A percentile compares a stretch with the other conserved stretches of the same genome.
These are phyloP conservation scores for Macrophya annulata DNA, from an alignment of 2,888 invertebrate genomes.

Conservation along the genomic window DNA sequence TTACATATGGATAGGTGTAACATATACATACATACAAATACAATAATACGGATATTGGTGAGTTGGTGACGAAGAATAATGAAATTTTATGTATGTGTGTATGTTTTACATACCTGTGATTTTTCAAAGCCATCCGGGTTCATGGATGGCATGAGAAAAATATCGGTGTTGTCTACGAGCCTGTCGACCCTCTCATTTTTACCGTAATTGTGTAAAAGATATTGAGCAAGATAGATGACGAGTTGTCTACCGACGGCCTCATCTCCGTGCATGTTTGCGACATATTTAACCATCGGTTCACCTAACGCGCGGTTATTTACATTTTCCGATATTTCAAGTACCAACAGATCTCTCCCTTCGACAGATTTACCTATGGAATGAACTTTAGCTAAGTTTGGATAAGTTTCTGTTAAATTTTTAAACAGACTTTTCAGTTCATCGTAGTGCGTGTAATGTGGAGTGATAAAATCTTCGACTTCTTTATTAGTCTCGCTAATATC, in stretches of 20 bases:
- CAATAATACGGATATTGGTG: not conserved
- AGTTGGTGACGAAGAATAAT: not conserved
- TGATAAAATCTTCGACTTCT: conserved; percentile 69
- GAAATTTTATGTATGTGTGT: not conserved
- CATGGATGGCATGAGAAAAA: conserved; percentile 97
- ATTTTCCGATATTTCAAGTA: conserved; percentile 90
- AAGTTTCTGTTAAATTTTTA: conserved; percentile 83
- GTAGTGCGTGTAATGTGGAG: conserved; percentile 84
- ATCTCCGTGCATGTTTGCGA: conserved; percentile 98
- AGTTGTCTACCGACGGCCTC: conserved; percentile 94
- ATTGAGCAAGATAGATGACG: conserved; percentile 90
- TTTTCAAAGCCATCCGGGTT: conserved; percentile 98
- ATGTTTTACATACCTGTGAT: conserved; percentile 83
- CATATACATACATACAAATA: not conserved
- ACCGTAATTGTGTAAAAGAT: conserved; percentile 90
- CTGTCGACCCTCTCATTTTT: conserved; percentile 86
- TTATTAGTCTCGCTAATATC: conserved; percentile 45
- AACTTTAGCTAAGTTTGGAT: conserved; percentile 87
- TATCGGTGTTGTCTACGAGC: conserved; percentile 93
- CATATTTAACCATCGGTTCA: conserved; percentile 95
- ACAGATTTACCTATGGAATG: conserved; percentile 93
- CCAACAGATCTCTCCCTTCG: conserved; percentile 90
- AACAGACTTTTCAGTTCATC: conserved; percentile 86
- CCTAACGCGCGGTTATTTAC: conserved; percentile 83
- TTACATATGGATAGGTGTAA: not conserved